Conservation (phyloP, 2,888 invertebrate species). For the Tipula unca region DNA sequence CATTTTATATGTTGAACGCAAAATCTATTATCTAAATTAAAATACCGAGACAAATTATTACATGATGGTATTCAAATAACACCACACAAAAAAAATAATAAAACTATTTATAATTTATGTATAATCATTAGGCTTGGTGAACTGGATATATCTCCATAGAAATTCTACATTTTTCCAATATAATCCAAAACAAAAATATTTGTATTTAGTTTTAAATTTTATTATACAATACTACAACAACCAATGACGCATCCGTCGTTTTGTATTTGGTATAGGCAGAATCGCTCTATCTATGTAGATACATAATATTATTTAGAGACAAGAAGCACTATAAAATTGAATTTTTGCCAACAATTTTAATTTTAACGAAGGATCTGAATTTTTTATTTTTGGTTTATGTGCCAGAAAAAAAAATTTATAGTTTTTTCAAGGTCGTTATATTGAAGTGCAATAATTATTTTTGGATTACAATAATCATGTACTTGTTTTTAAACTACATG, state of each 20-base stretch:
- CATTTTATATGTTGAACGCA: too few relatives aligned
- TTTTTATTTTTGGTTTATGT: background rate
- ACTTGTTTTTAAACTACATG: background rate
- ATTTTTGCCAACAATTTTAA: background rate
- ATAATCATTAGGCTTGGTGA: background rate
- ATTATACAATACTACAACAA: too few relatives aligned
- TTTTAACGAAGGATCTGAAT: background rate
- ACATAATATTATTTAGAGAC: background rate
- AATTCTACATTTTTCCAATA: background rate
- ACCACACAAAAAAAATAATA: background rate
- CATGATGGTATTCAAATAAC: background rate
- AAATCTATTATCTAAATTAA: background rate
- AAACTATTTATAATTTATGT: background rate
- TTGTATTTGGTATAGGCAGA: background rate
- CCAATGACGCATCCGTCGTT: background rate
- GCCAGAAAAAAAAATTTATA: background rate
- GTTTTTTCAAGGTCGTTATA: background rate
- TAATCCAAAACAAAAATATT: background rate
- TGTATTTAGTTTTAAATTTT: background rate
- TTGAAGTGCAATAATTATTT: too few relatives aligned
- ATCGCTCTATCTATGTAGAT: background rate
- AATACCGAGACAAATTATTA: too few relatives aligned
- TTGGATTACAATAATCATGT: too few relatives aligned
- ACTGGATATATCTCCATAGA: background rate
- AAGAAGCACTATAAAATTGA: background rate